Evolutionary conservation across 2,888 invertebrate genomes (phyloP), one percentile per base, ranked within the genome.

Genomic region (Trachelus troglodyta): DNA sequence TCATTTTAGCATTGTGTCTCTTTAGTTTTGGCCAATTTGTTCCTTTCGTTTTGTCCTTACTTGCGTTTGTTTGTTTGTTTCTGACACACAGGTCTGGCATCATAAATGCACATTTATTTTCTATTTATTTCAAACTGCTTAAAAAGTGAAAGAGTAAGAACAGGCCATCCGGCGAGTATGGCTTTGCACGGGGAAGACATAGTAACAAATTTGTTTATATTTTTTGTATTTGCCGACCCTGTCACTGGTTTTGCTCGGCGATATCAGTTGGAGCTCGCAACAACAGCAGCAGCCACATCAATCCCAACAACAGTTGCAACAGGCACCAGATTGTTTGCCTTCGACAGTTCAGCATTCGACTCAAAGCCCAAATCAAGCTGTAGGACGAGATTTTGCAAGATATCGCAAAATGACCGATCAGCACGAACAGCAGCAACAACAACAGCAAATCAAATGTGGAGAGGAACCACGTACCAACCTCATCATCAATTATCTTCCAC

Each of bases 401-500:
- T 83, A 80, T 79, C 78, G 79, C 85, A 89, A 87, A 81, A 91
- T 91, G 91, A 88, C 89, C n/a, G 91, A 91, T 77, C 90, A 90
- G 71, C 88, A 88, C 40, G 89, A 91, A 71, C 90, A 88, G 35
- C 85, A 86, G 78, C 86, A 87, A 73, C 82, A 87, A 73, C 82
- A 81, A 37, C 84, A 84, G 12, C 86, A 81, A 76, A 85, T 79
- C 78, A 86, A 83, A 83, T 77, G 68, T 78, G 85, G 85, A 76
- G 90, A 90, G 40, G 91, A 91, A 73, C 82, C 92, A 81, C 93
- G 93, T 86, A 97, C 97, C 79, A 98, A 98, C 93, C 94, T 98
- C 86, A 98, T 98, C 85, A 96, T 98, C 89, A 98, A 98, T 93
- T 98, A 98, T 92, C 94, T 98, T 87, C 98, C 98, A 40, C 98